Evolutionary conservation across 2,888 invertebrate species (phyloP), one percentile per base, ranked within the genome.

Genomic region (Leptopilina syphax): DNA sequence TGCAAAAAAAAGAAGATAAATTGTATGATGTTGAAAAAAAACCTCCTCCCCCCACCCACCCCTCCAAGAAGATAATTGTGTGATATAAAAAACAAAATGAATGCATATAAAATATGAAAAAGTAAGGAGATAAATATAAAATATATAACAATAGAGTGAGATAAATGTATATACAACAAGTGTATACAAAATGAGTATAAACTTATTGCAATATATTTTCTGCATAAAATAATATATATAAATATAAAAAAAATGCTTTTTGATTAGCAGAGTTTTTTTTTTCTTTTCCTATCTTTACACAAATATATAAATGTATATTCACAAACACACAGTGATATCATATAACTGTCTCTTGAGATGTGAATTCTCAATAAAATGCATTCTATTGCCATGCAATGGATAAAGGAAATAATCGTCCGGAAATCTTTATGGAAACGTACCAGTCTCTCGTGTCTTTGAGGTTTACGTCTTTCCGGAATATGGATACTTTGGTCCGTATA

Each of bases 401-500:
- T 27, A 70, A 70, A 13, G 70, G 54, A 70, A 54, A 70, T 54
- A 70, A 70, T 70, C 54, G 50, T 54, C 27, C 70, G 54, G 70
- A 70, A 70, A 70, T 70, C 70, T 70, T 70, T 54, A 54, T 34
- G 70, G 50, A 70, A 70, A 70, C 18, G 67, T 18, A 68, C 44
- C n/a, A 10, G 47, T 47, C 67, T 68, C 66, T 66, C 66, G 34
- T 66, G 66, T 66, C 47, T 47, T 68, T 47, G 67, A 47, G 67
- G 67, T 68, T 68, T 68, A 70, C 70, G 70, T 70, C 27, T 50
- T 70, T 70, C 70, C 70, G 47, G 70, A 54, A 70, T 50, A 54
- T 70, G 54, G 70, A 70, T 70, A 70, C 70, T 70, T 63, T 70
- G 27, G 70, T 54, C 24, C 50, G 44, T 8, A 8, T 70, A 70